Percentiles rank a stretch among this genome's conserved stretches.
These are phyloP conservation scores for Hyperopisus bebe DNA, from an alignment of 2,113 vertebrate genomes.

Conservation along the genomic window DNA sequence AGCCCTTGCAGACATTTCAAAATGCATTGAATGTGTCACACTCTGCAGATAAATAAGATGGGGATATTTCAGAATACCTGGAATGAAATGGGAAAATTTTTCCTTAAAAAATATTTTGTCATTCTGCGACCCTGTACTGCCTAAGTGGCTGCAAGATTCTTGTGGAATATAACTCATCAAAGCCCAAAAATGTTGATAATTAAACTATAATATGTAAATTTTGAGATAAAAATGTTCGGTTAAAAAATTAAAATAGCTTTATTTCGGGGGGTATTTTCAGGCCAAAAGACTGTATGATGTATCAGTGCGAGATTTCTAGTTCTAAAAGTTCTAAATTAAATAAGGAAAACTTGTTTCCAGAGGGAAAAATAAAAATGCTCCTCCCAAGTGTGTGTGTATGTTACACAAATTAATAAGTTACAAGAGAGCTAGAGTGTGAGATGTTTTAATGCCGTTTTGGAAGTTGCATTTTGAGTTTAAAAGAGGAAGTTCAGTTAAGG, in stretches of 20 bases:
- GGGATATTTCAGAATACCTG: neutral
- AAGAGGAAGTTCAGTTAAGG: neutral
- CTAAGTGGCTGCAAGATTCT: neutral
- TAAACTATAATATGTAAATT: neutral
- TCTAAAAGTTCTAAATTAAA: conserved; percentile 1
- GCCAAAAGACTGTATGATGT: neutral
- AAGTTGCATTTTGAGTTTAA: neutral
- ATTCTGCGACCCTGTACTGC: neutral
- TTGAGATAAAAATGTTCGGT: neutral
- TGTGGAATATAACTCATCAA: neutral
- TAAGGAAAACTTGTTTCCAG: neutral
- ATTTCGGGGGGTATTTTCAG: neutral
- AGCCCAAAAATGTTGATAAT: neutral
- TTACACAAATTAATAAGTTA: neutral
- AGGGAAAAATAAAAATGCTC: neutral
- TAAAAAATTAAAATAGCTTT: neutral
- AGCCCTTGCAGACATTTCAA: neutral
- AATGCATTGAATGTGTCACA: neutral
- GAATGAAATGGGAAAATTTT: neutral
- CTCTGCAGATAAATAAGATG: neutral
- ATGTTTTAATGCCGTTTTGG: neutral
- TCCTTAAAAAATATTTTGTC: neutral
- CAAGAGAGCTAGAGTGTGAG: neutral
- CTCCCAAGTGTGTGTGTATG: neutral
- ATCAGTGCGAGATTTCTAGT: neutral